Evolutionary conservation across 2,113 vertebrate genomes (phyloP).

Genomic region (Ancistrus triradiatus): DNA sequence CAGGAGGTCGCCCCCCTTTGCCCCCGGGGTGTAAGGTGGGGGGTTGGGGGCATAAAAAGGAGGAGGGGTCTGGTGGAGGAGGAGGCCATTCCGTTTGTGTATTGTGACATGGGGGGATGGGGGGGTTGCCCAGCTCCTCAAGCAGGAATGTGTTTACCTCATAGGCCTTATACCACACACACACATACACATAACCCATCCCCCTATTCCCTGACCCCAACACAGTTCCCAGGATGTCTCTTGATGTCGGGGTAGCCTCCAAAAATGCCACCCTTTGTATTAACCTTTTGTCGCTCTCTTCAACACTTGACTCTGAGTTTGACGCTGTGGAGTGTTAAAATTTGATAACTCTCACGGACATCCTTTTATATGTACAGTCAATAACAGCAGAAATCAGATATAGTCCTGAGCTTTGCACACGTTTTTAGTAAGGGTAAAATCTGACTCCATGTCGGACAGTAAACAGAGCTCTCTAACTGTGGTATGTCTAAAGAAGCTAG

Average conservation of each 20-base stretch:
- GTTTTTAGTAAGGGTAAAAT: no score
- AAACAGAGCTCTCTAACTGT: no score
- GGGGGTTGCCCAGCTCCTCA: conserved; percentile 34
- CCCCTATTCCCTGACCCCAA: conserved; percentile 31
- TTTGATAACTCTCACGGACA: background rate
- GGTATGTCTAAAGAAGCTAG: no score
- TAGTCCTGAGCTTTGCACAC: no score
- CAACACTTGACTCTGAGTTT: conserved; percentile 31
- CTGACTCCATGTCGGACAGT: no score
- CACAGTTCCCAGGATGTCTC: conserved; percentile 38
- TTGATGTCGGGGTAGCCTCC: conserved; percentile 18
- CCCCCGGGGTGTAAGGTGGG: conserved; percentile 41
- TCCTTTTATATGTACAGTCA: no score
- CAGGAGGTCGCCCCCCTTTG: conserved; percentile 46
- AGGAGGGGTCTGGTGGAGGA: conserved; percentile 7
- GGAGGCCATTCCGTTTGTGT: conserved; percentile 39
- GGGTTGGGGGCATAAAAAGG: conserved; percentile 32
- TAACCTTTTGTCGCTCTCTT: conserved; percentile 27
- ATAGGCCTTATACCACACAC: conserved; percentile 28
- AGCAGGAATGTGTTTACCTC: conserved; percentile 46
- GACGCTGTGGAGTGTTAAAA: conserved; percentile 7
- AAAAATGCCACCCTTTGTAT: conserved; percentile 33
- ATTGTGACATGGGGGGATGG: conserved; percentile 41
- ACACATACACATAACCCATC: conserved; percentile 26
- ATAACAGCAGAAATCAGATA: no score